A percentile compares a stretch with the other conserved stretches of the same genome.
Evolutionary conservation across 2,888 invertebrate species (phyloP).

Genomic region (Blomia tropicalis): DNA sequence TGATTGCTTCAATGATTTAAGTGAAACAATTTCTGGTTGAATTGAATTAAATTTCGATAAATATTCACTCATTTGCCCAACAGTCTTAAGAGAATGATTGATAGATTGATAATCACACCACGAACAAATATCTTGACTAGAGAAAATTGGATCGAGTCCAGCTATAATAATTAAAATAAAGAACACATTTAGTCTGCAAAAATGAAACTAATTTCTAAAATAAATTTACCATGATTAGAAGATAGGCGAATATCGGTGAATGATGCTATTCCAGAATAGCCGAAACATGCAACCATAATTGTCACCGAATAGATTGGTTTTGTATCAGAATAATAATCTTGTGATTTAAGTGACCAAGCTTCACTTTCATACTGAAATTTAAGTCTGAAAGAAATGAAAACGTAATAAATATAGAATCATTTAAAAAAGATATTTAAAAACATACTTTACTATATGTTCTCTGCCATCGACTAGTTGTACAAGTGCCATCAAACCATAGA

Average conservation of each 20-base stretch:
- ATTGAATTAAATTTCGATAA: background rate
- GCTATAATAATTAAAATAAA: background rate
- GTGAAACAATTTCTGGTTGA: background rate
- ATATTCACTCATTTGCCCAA: background rate
- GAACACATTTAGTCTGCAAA: too few relatives aligned
- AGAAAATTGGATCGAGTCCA: constrained; percentile 10
- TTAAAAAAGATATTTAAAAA: background rate
- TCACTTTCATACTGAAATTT: constrained; percentile 29
- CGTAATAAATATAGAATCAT: too few relatives aligned
- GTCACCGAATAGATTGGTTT: constrained; percentile 26
- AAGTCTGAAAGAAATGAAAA: constrained; percentile 22
- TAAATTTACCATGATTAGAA: constrained; percentile 19
- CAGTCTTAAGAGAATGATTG: background rate
- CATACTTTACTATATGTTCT: constrained; percentile 16
- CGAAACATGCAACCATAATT: constrained; percentile 30
- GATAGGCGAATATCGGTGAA: constrained; percentile 29
- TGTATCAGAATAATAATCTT: constrained; percentile 17
- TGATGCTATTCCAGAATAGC: constrained; percentile 29
- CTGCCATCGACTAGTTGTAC: constrained; percentile 4
- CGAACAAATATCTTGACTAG: background rate
- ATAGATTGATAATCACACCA: constrained; percentile 3
- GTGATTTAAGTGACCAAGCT: constrained; percentile 25
- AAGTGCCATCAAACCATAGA: constrained; percentile 21
- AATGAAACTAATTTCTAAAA: background rate
- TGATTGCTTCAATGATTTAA: background rate